These are phyloP conservation scores for Muscicapa comitata DNA, from an alignment of 2,797 vertebrate species.

Conservation along the genomic window DNA sequence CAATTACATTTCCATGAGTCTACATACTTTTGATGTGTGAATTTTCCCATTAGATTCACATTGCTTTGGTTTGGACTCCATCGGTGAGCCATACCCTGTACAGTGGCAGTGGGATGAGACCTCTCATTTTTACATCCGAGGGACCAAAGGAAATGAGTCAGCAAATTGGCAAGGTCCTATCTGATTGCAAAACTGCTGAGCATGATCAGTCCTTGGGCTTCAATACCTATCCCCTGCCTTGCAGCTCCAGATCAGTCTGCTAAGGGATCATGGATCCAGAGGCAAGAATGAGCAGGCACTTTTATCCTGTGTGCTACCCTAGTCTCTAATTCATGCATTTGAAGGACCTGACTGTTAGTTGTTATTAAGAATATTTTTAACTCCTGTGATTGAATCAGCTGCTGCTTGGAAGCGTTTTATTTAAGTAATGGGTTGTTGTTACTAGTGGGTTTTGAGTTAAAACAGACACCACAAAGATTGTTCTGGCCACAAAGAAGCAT, in stretches of 20 bases:
- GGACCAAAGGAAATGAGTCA: constrained; percentile 56
- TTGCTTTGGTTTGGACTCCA: constrained; percentile 9
- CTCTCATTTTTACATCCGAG: neutral
- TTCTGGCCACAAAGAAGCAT: neutral
- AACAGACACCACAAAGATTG: neutral
- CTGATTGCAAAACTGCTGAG: constrained; percentile 53
- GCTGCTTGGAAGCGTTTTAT: neutral
- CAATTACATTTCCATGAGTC: constrained; percentile 16
- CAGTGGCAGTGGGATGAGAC: constrained; percentile 40
- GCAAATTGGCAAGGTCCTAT: constrained; percentile 18
- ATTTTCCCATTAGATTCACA: constrained; percentile 12
- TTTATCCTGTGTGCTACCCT: neutral
- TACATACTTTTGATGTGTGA: constrained; percentile 29
- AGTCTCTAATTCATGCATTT: neutral
- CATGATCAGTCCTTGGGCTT: neutral
- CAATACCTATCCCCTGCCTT: neutral
- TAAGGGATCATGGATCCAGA: neutral
- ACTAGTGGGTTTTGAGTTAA: neutral
- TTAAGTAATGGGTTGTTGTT: neutral
- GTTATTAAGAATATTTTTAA: neutral
- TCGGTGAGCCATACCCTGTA: neutral
- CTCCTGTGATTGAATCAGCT: neutral
- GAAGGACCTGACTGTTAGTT: neutral
- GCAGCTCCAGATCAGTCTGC: neutral
- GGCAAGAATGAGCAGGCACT: neutral